Evolutionary conservation across 2,797 vertebrate species (phyloP), one percentile per base, ranked within the genome.

Genomic region (Nyctalus aviator): DNA sequence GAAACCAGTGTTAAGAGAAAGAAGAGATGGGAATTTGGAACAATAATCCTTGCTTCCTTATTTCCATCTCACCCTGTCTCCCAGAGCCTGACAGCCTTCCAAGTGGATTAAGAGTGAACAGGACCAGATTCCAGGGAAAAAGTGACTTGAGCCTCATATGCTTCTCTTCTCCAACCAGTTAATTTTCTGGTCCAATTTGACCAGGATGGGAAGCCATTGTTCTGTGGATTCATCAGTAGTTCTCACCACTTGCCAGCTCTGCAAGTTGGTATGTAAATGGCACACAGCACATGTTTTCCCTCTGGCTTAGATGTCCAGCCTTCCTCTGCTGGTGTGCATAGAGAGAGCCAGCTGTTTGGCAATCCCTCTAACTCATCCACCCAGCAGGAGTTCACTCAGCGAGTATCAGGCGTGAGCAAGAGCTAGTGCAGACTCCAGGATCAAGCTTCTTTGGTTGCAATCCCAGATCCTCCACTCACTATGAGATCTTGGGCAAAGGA

Each of bases 341-440:
- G 62, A 77, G 46, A 78, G 14, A 85, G 30, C 68, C 68, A 88
- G 90, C 94, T 87, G 66, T 92, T 96, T 81, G 62, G 59, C 88
- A 81, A 18, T 55, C 68, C 48, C 27, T 90, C 50, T 27, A 75
- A 64, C 53, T 89, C 85, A 64, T 87, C 35, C 44, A 59, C 84
- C 64, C 66, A 59, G 1, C 53, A 48, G 90, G 87, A 88, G 77
- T 91, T 92, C 57, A 93, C 14, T 35, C 64, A 64, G 55, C 79
- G 93, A 90, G 73, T 37, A 46, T 96, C 91, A 86, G 91, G 37
- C 17, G 4, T 81, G 59, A 95, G 90, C 32, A 53, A 73, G 79
- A 84, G 62, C 68, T n/a, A 87, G 81, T 62, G 5, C 59, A 93
- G 89, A 37, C 62, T 91, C 57, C 64, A 46, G 50, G 46, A 44